Conservation (phyloP, 2,797 vertebrate species). For the Hylomyscus alleni region DNA sequence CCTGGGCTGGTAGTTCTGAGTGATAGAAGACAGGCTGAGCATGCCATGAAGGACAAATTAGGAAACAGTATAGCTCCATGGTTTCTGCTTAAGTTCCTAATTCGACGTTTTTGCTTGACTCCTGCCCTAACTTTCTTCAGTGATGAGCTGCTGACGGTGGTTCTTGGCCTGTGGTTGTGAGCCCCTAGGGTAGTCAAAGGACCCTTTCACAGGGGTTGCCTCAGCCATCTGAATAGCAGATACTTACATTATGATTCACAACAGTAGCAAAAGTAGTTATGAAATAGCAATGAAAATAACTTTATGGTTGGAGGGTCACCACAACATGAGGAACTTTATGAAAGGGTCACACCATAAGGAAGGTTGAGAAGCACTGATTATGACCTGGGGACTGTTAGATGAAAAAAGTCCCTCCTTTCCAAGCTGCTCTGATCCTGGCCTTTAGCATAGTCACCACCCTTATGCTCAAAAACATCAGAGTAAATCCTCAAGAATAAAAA, state of each 20-base stretch:
- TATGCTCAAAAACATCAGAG: background rate
- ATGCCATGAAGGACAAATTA: background rate
- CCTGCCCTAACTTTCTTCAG: background rate
- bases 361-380: background rate
- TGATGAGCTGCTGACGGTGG: background rate
- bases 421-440: background rate
- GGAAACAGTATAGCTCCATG: background rate
- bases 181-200: background rate
- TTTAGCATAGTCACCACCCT: background rate
- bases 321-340: background rate
- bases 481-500: background rate
- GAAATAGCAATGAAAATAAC: background rate
- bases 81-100: background rate
- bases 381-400: too few relatives aligned
- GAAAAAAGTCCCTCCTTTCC: background rate
- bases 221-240: background rate
- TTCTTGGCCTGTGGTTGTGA: background rate
- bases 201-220: background rate
- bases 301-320: background rate
- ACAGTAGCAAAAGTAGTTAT: background rate
- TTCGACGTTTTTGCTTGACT: background rate
- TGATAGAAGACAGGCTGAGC: background rate
- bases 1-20: background rate
- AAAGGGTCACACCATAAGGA: background rate
- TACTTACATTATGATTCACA: background rate